Conservation (phyloP, 2,113 vertebrate species). For the Phalacrocorax brasilianus region DNA sequence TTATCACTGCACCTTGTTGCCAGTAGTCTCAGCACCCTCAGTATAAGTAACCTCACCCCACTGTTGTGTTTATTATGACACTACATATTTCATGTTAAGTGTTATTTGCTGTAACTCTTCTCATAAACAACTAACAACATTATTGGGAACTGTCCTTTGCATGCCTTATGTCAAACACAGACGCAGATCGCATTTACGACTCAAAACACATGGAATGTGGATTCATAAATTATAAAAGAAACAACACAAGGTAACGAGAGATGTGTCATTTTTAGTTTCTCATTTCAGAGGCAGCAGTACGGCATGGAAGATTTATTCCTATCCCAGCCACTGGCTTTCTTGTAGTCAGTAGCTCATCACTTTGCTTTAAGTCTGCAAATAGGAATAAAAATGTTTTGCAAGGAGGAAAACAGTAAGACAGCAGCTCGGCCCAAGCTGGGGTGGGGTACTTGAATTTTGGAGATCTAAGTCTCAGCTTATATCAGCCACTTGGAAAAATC, state of each 20-base stretch:
- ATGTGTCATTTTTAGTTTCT: not conserved
- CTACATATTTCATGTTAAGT: not conserved
- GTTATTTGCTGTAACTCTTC: constrained; percentile 13
- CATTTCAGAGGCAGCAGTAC: not conserved
- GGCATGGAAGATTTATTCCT: constrained; percentile 31
- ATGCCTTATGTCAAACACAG: not conserved
- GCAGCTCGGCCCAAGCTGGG: not conserved
- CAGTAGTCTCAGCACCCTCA: not conserved
- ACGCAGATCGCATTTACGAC: not conserved
- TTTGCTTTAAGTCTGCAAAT: not conserved
- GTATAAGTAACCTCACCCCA: not conserved
- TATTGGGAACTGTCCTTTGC: constrained; percentile 1
- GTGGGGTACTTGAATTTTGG: not conserved
- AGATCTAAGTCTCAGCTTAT: not conserved
- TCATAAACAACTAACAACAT: not conserved
- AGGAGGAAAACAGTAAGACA: not conserved
- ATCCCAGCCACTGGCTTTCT: not conserved
- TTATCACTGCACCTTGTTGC: not conserved
- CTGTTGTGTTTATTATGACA: not conserved
- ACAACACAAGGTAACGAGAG: not conserved
- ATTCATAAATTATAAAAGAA: constrained; percentile 31
- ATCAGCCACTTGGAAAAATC: not conserved
- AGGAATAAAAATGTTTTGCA: not conserved
- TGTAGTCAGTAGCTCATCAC: not conserved
- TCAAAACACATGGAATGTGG: not conserved